Base-by-base conservation (phyloP, 2,797 vertebrate genomes). In the Acanthurus leucopareius region DNA sequence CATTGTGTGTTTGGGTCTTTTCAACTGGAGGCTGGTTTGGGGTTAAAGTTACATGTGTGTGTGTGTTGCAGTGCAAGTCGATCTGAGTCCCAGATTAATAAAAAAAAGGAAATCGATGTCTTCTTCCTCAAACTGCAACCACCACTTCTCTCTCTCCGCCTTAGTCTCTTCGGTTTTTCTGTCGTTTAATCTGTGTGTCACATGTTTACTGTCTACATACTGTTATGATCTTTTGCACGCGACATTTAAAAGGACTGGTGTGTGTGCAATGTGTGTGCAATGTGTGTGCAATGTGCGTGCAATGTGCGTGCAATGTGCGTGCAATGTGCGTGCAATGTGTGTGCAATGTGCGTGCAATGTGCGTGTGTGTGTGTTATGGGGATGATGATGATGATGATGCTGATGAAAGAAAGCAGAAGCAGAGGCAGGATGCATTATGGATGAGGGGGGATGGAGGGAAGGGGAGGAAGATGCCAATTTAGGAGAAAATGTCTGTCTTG, bases 361-460 rank as follows among this genome's bases (percentile, higher is more conserved):
- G 47, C 60, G 47, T 42, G 28, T 40, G 40, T 67, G 51, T 52
- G 66, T 62, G 25, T 73, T 47, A 51, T 56, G 56, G 47, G 56
- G 60, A 52, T 77, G 69, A 52, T 48, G 70, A 53, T 45, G 75
- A 74, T 89, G 69, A 86, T 77, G 69, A 52, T 48, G 70, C 51
- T 45, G 75, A 74, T 89, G 69, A 86, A 74, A 86, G 76, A 54
- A 60, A 72, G 10, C 53, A 40, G 16, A 0, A 40, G 71, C 44
- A 79, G 75, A 64, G 47, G 66, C 72, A 16, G 19, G 53, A 88
- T 86, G 70, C 80, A 89, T 86, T 78, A 89, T 88, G 73, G 72
- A 86, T 85, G 80, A 84, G 80, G 15, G 19, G 66, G 47, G 35
- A 38, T 54, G 28, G 20, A 32, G 22, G 17, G 11, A 45, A 25